Percentiles rank a stretch among this genome's conserved stretches.
Evolutionary conservation across 2,888 invertebrate genomes (phyloP).

Genomic region (Cataglyphis rosenhaueri): DNA sequence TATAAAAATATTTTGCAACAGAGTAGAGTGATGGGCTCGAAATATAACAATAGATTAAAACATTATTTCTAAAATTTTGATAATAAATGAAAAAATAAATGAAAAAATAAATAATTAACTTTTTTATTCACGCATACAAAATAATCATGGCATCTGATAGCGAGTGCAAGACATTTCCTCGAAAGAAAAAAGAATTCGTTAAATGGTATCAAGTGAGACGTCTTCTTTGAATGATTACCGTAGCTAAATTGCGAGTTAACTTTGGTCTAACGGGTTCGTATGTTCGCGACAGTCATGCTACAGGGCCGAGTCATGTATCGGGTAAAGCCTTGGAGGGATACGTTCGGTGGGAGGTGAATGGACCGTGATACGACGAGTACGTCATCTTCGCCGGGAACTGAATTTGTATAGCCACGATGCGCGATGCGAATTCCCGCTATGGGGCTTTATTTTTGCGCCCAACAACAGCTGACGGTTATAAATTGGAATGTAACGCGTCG

Average conservation of each 20-base stretch:
- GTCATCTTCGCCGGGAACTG: slow-evolving; percentile 57
- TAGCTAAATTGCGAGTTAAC: slow-evolving; percentile 79
- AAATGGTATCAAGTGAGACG: slow-evolving; percentile 77
- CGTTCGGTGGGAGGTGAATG: slow-evolving; percentile 55
- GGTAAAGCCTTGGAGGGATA: slow-evolving; percentile 60
- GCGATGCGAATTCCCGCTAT: slow-evolving; percentile 58
- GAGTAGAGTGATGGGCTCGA: neutral
- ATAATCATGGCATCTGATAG: slow-evolving; percentile 68
- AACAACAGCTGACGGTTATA: slow-evolving; percentile 76
- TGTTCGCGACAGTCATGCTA: slow-evolving; percentile 79
- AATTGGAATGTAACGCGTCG: slow-evolving; percentile 79
- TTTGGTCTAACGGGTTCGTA: slow-evolving; percentile 75
- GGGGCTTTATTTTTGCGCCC: slow-evolving; percentile 77
- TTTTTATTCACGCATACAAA: slow-evolving; percentile 50
- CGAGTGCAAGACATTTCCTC: slow-evolving; percentile 52
- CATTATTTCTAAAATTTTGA: slow-evolving; percentile 63
- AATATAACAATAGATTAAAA: neutral
- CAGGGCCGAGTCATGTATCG: slow-evolving; percentile 74
- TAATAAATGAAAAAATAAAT: slow-evolving; percentile 46
- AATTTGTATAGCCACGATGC: slow-evolving; percentile 52
- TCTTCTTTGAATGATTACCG: slow-evolving; percentile 75
- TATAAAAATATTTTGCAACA: neutral
- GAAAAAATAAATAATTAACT: neutral
- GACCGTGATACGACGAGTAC: slow-evolving; percentile 65
- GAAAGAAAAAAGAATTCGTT: slow-evolving; percentile 65